These are phyloP conservation scores for Camarhynchus parvulus DNA, from an alignment of 2,113 vertebrate genomes.

Conservation along the genomic window DNA sequence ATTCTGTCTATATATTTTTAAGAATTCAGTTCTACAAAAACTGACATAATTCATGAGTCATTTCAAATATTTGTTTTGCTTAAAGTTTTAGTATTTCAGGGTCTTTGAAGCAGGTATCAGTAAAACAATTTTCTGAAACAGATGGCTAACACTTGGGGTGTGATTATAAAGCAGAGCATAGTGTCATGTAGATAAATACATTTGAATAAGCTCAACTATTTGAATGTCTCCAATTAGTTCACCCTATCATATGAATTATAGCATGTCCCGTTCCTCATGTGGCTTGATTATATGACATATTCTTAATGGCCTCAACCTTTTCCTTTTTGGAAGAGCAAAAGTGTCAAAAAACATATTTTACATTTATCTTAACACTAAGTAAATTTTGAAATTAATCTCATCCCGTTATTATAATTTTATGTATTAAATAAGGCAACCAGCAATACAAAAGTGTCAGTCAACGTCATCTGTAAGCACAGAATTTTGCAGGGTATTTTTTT, in stretches of 20 bases:
- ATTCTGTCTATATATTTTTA: neutral
- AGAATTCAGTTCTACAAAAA: neutral
- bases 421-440: neutral
- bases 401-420: neutral
- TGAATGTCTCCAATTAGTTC: conserved; percentile 24
- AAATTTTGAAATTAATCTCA: neutral
- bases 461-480: neutral
- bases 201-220: conserved; percentile 3
- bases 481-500: neutral
- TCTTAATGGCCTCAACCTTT: neutral
- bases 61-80: neutral
- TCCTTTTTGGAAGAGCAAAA: neutral
- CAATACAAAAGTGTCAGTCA: neutral
- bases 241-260: neutral
- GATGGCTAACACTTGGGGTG: conserved; percentile 33
- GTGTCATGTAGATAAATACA: neutral
- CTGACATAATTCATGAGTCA: neutral
- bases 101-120: neutral
- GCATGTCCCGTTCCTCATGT: neutral
- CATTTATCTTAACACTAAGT: neutral
- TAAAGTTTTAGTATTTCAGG: neutral
- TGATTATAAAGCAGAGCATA: neutral
- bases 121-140: conserved; percentile 25
- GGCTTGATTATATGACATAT: neutral
- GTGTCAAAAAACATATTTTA: neutral